Conservation (phyloP, 2,113 vertebrate species). For the Cercopithecus mona region DNA sequence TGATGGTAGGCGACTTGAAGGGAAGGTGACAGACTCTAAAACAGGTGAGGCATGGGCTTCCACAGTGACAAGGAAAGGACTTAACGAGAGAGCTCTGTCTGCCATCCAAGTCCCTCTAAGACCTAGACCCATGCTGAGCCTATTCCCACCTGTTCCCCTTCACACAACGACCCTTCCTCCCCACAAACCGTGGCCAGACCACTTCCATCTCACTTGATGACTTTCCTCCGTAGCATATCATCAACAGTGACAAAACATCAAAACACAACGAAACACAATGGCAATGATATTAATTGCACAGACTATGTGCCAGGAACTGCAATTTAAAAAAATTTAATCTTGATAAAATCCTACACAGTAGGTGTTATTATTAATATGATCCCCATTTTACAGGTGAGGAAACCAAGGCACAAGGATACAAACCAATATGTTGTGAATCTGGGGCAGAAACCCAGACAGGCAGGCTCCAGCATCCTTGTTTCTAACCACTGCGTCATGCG, state of each 20-base stretch:
- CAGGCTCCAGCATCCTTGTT: background rate
- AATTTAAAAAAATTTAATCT: background rate
- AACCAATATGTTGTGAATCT: background rate
- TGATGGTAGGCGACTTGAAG: background rate
- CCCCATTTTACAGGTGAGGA: background rate
- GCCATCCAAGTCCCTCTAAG: background rate
- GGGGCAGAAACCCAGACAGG: background rate
- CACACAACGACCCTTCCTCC: accelerated
- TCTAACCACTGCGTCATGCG: accelerated
- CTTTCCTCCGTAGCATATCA: background rate
- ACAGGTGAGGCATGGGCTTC: background rate
- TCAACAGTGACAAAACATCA: background rate
- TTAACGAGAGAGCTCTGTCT: background rate
- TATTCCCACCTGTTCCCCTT: background rate
- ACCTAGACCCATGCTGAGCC: background rate
- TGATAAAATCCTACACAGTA: background rate
- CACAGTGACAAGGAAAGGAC: background rate
- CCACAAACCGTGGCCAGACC: background rate
- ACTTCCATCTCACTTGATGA: accelerated
- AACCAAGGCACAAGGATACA: background rate
- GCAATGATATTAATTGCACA: accelerated
- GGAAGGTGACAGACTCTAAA: background rate
- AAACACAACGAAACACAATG: background rate
- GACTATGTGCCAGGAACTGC: background rate
- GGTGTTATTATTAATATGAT: background rate